Evolutionary conservation across 1,140 invertebrate genomes (phyloP).

Genomic region (Dendrolimus kikuchii): DNA sequence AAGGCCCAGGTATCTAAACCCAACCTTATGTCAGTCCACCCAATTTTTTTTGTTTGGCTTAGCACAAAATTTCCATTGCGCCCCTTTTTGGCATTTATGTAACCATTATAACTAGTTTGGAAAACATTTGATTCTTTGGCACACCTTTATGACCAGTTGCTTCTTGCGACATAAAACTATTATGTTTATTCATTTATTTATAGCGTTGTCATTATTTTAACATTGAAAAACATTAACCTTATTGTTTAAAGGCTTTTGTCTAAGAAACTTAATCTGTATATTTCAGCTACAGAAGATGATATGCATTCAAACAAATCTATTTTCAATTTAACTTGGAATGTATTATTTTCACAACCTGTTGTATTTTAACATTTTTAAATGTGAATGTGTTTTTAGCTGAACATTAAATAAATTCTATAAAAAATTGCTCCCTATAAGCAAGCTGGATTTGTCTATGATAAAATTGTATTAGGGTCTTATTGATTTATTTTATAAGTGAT

Average conservation of each 20-base stretch:
- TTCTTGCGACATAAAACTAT: neutral
- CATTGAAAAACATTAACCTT: no score
- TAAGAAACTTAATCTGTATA: neutral
- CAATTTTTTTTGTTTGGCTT: constrained; percentile 32
- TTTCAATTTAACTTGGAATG: constrained; percentile 3
- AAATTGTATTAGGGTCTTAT: no score
- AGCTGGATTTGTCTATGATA: no score
- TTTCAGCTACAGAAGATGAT: constrained; percentile 27
- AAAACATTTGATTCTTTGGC: constrained; percentile 19
- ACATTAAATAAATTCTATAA: no score
- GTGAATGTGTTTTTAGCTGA: neutral
- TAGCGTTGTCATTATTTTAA: no score
- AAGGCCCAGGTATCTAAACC: constrained; percentile 27
- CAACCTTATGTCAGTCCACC: constrained; percentile 14
- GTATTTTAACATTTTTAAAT: neutral
- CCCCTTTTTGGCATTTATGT: constrained; percentile 19
- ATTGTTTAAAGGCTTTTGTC: no score
- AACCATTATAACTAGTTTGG: constrained; percentile 20
- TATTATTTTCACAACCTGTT: constrained; percentile 5
- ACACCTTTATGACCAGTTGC: constrained; percentile 9
- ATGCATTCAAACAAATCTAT: constrained; percentile 16
- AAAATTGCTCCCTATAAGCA: no score
- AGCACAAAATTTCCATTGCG: constrained; percentile 28
- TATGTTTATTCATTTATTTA: no score
- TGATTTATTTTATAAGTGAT: no score